Conservation (phyloP, 2,113 vertebrate genomes). For the Rhadina sibilatrix region DNA sequence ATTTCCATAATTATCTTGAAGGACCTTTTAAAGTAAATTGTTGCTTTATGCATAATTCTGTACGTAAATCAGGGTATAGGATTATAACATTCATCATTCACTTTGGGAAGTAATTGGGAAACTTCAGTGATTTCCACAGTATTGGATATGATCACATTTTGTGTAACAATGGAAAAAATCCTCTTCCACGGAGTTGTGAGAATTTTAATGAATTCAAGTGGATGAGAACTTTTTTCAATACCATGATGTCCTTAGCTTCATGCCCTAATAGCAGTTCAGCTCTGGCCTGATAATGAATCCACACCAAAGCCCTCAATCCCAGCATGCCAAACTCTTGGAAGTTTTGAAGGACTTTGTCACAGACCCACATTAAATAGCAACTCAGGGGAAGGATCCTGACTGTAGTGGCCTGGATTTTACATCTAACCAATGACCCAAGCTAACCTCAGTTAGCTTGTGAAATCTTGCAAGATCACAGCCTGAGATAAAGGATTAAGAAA, state of each 20-base stretch:
- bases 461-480: background rate
- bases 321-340: background rate
- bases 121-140: background rate
- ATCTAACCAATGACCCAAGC: background rate
- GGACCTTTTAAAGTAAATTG: background rate
- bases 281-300: background rate
- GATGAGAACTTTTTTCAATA: background rate
- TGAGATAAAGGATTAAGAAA: background rate
- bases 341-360: background rate
- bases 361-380: background rate
- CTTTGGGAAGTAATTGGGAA: background rate
- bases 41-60: background rate
- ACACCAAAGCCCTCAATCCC: background rate
- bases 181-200: background rate
- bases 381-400: background rate
- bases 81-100: background rate
- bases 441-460: conserved; percentile 1
- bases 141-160: background rate
- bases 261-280: background rate
- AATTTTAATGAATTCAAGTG: background rate
- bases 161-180: background rate
- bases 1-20: background rate
- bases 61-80: background rate
- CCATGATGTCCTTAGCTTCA: background rate
- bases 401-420: background rate